Evolutionary conservation across 2,797 vertebrate genomes (phyloP).

Genomic region (Botia kubotai): DNA sequence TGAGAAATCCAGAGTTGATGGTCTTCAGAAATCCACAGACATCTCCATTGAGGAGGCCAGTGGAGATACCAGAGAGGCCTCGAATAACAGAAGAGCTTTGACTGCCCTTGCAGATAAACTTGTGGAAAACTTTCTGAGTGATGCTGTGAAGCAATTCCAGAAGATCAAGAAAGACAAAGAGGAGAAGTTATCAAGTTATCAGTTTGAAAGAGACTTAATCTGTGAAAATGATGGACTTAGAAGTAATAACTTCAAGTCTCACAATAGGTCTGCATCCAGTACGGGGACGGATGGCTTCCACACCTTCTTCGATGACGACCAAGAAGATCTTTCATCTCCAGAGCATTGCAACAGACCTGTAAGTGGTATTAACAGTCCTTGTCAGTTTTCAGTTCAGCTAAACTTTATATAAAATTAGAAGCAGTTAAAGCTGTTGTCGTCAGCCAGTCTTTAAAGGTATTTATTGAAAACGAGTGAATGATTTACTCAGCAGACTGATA

Average conservation of each 20-base stretch:
- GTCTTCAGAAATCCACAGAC: conserved; percentile 53
- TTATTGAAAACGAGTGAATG: conserved; percentile 48
- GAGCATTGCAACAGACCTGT: conserved; percentile 90
- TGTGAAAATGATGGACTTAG: conserved; percentile 61
- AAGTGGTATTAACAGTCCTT: conserved; percentile 70
- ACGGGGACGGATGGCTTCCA: conserved; percentile 70
- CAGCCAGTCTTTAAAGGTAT: background rate
- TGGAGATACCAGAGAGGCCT: conserved; percentile 46
- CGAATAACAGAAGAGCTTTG: conserved; percentile 66
- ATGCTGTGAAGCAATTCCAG: conserved; percentile 84
- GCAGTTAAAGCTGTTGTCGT: background rate
- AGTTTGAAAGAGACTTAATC: conserved; percentile 61
- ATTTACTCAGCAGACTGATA: conserved; percentile 46
- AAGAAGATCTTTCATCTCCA: conserved; percentile 89
- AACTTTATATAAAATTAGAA: background rate
- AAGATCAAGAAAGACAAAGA: conserved; percentile 86
- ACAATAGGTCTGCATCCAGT: conserved; percentile 63
- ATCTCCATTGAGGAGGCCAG: conserved; percentile 57
- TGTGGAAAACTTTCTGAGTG: conserved; percentile 84
- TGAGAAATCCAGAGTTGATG: conserved; percentile 64
- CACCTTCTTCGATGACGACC: conserved; percentile 79
- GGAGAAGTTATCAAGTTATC: conserved; percentile 87
- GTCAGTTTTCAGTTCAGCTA: background rate
- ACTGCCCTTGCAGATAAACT: conserved; percentile 84
- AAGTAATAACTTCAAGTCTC: conserved; percentile 44